phyloP scores from a whole-genome alignment of 1,140 invertebrate species.

The Periplaneta americana region DNA sequence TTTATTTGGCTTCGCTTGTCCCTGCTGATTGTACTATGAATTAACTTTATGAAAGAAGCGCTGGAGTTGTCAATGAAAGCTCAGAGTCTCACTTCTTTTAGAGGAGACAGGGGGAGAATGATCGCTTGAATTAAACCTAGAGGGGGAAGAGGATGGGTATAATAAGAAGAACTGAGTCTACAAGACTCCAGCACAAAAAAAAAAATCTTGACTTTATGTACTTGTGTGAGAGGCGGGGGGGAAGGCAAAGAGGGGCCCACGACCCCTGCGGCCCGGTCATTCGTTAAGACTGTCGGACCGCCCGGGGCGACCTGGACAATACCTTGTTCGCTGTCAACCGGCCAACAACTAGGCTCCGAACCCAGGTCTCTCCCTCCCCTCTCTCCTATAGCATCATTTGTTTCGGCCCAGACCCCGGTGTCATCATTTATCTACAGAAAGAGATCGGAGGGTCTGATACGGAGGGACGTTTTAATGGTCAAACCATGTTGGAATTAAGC shows the following conservation, averaged over 20 bases:
- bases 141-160: not conserved
- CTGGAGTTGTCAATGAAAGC: not conserved
- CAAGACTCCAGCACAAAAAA: no score
- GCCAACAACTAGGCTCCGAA: no score
- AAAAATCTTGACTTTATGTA: no score
- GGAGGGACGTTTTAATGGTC: constrained; percentile 50
- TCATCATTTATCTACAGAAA: constrained; percentile 46
- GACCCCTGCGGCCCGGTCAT: not conserved
- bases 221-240: not conserved
- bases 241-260: constrained; percentile 1
- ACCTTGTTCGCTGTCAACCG: constrained; percentile 19
- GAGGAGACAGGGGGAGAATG: not conserved
- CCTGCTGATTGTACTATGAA: no score
- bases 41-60: not conserved
- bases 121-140: not conserved
- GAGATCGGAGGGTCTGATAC: constrained; percentile 45
- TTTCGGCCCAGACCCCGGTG: constrained; percentile 29
- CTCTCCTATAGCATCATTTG: constrained; percentile 19
- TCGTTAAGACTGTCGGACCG: constrained; percentile 9
- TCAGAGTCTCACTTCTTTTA: no score
- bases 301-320: constrained; percentile 19
- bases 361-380: not conserved
- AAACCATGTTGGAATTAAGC: constrained; percentile 54
- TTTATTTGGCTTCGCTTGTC: no score
- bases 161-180: no score